phyloP scores from a whole-genome alignment of 2,113 vertebrate species.

The Mustelus asterias region DNA sequence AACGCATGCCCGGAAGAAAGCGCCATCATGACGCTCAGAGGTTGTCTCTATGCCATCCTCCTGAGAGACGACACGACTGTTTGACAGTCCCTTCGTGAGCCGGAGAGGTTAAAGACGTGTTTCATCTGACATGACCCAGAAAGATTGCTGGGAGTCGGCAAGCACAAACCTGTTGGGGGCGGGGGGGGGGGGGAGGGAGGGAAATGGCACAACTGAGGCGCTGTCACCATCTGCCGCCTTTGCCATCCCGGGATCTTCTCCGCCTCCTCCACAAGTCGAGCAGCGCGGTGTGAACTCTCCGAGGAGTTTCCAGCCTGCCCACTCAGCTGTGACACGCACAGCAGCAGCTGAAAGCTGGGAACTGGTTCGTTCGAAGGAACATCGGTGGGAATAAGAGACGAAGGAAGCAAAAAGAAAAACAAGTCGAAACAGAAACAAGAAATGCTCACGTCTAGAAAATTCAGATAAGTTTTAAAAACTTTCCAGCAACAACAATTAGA shows the following conservation, averaged over 20 bases:
- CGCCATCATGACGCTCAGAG: neutral
- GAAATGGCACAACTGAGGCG: neutral
- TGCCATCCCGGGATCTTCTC: neutral
- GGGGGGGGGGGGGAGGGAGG: too few relatives aligned
- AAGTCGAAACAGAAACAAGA: neutral
- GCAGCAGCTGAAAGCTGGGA: neutral
- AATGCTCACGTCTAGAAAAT: neutral
- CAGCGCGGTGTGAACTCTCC: neutral
- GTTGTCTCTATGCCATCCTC: neutral
- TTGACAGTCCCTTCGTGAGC: neutral
- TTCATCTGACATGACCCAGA: neutral
- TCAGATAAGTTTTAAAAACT: neutral
- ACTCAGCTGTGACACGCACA: neutral
- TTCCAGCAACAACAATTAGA: neutral
- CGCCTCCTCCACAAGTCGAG: neutral
- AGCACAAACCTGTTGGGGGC: neutral
- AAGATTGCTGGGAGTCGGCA: neutral
- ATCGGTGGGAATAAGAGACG: neutral
- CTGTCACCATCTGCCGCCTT: too few relatives aligned
- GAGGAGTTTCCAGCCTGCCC: neutral
- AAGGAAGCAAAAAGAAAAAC: neutral
- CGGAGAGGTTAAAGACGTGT: neutral
- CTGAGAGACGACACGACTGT: too few relatives aligned
- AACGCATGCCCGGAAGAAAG: neutral
- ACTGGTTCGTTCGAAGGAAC: neutral